Evolutionary conservation across 2,113 vertebrate genomes (phyloP), one percentile per base, ranked within the genome.

Genomic region (Serinus canaria): DNA sequence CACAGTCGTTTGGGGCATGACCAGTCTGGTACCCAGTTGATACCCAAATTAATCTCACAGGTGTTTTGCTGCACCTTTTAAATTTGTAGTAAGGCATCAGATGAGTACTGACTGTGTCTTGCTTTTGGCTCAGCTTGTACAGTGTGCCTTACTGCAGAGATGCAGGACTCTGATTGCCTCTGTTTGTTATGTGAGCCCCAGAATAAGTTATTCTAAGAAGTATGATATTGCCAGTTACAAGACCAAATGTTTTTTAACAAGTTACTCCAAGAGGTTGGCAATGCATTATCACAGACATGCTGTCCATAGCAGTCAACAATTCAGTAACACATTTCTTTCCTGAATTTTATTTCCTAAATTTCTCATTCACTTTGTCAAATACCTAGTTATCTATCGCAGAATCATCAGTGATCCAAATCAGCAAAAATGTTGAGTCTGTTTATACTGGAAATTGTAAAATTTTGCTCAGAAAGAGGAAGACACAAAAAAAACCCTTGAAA

Each of bases 201-300:
- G 47, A 27, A 47, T 28, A 70, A 83, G 13, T 63, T 84, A 58
- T 44, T 87, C 12, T 50, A 31, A 66, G 22, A 87, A 67, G 67
- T 59, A 28, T n/a, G 7, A 60, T 49, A 35, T 17, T 60, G 1
- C 18, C 28, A 44, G 7, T 56, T 83, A 43, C 0, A 0, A 50
- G 13, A 78, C 2, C 10, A 56, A 87, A 55, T 9, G 2, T 27
- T n/a, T 70, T 80, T 82, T 50, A 11, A 31, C 16, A 44, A 55
- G 21, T 58, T 76, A 1, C 9, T 66, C 8, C 13, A 49, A 41
- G 30, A 62, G 6, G 3, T 70, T 75, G 19, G 23, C 46, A 49
- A 55, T 20, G 4, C 28, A 43, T 60, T 2, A 2, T 11, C 31
- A 56, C 13, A 76, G 11, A 56, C 6, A 4, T 47, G 12, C 7